Conservation (phyloP, 2,113 vertebrate genomes). For the Pterocles orientalis region DNA sequence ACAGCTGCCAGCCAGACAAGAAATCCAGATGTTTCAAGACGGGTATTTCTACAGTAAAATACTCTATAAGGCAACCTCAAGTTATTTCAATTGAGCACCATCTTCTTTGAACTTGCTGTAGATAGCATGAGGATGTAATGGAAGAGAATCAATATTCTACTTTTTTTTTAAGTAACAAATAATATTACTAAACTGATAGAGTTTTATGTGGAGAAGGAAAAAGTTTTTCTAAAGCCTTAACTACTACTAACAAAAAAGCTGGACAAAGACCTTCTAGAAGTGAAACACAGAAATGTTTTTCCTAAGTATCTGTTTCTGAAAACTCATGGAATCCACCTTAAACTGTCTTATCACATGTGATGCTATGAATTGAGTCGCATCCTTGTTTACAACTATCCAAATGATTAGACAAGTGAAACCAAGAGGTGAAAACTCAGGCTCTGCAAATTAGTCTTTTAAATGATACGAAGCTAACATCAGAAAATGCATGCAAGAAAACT, state of each 20-base stretch:
- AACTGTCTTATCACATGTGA: background rate
- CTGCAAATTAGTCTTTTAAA: background rate
- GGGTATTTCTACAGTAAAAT: background rate
- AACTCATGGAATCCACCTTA: background rate
- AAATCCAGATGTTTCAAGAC: background rate
- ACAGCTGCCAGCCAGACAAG: background rate
- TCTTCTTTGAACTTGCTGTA: background rate
- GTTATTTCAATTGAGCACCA: background rate
- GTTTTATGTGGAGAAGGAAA: background rate
- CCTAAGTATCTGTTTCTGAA: background rate
- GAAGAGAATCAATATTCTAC: background rate
- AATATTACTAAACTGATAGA: background rate
- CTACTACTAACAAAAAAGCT: background rate
- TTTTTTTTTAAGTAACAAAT: background rate
- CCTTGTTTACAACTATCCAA: background rate
- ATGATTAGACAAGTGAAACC: background rate
- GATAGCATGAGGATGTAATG: background rate
- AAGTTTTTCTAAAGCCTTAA: background rate
- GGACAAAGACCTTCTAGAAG: background rate
- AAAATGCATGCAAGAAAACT: accelerated
- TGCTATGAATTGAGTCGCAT: background rate
- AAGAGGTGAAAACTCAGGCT: background rate
- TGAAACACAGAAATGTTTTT: background rate
- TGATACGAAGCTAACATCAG: background rate
- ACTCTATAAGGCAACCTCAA: background rate